Evolutionary conservation across 2,797 vertebrate species (phyloP), one percentile per base, ranked within the genome.

Genomic region (Champsocephalus esox): DNA sequence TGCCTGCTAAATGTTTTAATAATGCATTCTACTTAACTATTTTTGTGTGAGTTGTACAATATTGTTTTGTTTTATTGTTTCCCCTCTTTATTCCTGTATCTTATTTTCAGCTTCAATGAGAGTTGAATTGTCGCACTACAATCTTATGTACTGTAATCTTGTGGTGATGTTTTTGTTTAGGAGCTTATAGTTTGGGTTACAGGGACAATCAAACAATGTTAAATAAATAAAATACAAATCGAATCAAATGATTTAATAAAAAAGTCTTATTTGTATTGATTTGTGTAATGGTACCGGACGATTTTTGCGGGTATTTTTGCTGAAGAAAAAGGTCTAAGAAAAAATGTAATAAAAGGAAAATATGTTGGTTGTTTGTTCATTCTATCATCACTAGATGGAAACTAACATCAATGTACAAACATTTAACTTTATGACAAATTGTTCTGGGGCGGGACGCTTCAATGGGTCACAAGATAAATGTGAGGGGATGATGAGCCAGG

Each of bases 341-440:
- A 34, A 34, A 3, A 28, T 28, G 3, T 6, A 34, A 34, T 34
- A 9, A 38, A 38, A 38, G 34, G 8, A 49, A 24, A 55, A 6
- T 1, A 24, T 43, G 32, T 1, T 61, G 34, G 1, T 4, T 66
- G 46, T 24, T 6, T 34, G 4, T 54, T 70, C 3, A 9, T 24
- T 46, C 9, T 9, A 0, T 3, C 52, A 45, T 59, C 77, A 71
- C 77, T 9, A 66, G 69, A 71, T 65, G 82, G 82, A 64, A 79
- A 51, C 67, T 32, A 44, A 34, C 49, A 32, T 49, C 19, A 13
- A 1, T 3, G 11, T 46, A 9, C 0, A 1, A 0, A 32, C 46
- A 32, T 8, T 1, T 4, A n/a, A 19, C 59, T 51, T 3, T 3
- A 49, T 9, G 12, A 13, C 8, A 51, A 44, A n/a, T 10, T 2